A percentile compares a stretch with the other conserved stretches of the same genome.
Evolutionary conservation across 2,797 vertebrate genomes (phyloP).

Genomic region (Sebastes aleutianus): DNA sequence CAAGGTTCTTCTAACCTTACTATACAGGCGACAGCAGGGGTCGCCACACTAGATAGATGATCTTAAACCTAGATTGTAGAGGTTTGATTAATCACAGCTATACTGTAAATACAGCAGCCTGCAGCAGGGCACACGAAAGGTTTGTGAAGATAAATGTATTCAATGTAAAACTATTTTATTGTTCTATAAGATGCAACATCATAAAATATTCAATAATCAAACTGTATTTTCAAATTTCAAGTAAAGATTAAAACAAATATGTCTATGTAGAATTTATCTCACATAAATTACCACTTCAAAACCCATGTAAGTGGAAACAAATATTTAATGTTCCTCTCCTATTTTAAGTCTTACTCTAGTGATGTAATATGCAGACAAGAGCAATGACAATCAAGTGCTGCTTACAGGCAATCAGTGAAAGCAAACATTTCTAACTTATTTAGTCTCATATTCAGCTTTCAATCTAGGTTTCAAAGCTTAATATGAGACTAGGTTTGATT

Average conservation of each 20-base stretch:
- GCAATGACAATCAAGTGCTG: neutral
- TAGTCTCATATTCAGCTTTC: neutral
- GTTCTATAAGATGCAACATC: neutral
- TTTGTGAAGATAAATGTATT: neutral
- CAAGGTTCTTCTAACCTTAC: too few species aligned
- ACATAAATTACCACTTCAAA: neutral
- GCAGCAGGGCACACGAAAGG: neutral
- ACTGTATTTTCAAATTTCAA: neutral
- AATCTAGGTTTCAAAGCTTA: neutral
- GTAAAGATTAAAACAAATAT: neutral
- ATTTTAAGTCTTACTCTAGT: neutral
- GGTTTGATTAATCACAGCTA: neutral
- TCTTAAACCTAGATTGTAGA: neutral
- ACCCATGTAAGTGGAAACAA: neutral
- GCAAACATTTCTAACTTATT: neutral
- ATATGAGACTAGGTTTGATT: neutral
- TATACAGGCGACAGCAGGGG: too few species aligned
- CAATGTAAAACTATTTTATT: neutral
- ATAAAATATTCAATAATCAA: neutral
- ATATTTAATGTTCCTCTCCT: neutral
- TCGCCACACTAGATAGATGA: neutral
- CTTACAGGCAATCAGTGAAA: neutral
- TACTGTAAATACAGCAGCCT: neutral
- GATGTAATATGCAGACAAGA: neutral
- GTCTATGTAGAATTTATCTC: neutral